A percentile compares a stretch with the other conserved stretches of the same genome.
phyloP scores from a whole-genome alignment of 2,888 invertebrate genomes.

The Tetramorium bicarinatum region DNA sequence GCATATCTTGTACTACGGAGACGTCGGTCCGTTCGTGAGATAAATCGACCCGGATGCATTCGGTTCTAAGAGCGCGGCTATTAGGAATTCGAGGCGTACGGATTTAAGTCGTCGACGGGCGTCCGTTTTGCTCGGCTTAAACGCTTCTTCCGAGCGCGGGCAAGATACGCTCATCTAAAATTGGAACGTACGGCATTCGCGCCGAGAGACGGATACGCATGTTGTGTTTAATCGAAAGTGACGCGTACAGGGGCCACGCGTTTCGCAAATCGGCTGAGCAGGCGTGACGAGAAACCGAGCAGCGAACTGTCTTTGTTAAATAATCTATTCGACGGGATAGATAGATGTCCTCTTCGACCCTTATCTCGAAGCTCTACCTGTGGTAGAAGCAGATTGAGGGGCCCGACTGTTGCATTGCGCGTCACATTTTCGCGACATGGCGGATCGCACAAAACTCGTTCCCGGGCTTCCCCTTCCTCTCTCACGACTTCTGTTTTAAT shows the following conservation, averaged over 20 bases:
- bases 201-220: constrained; percentile 25
- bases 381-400: background rate
- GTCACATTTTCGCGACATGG: background rate
- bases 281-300: background rate
- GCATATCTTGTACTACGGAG: constrained; percentile 1
- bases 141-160: constrained; percentile 1
- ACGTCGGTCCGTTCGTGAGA: constrained; percentile 13
- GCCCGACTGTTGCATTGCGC: constrained; percentile 5
- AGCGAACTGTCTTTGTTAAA: background rate
- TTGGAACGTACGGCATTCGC: constrained; percentile 43
- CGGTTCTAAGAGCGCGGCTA: constrained; percentile 19
- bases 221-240: constrained; percentile 50
- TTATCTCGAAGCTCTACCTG: background rate
- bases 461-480: constrained; percentile 63
- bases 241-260: constrained; percentile 1
- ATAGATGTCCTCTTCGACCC: background rate
- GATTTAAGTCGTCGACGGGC: constrained; percentile 36
- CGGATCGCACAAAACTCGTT: constrained; percentile 57
- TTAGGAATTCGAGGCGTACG: constrained; percentile 45
- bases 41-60: constrained; percentile 28
- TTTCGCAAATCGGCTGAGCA: constrained; percentile 12
- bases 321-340: background rate
- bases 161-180: constrained; percentile 46
- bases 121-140: constrained; percentile 44
- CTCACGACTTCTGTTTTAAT: constrained; percentile 70